Evolutionary conservation across 2,888 invertebrate species (phyloP).

Genomic region (Macrophya annulata): DNA sequence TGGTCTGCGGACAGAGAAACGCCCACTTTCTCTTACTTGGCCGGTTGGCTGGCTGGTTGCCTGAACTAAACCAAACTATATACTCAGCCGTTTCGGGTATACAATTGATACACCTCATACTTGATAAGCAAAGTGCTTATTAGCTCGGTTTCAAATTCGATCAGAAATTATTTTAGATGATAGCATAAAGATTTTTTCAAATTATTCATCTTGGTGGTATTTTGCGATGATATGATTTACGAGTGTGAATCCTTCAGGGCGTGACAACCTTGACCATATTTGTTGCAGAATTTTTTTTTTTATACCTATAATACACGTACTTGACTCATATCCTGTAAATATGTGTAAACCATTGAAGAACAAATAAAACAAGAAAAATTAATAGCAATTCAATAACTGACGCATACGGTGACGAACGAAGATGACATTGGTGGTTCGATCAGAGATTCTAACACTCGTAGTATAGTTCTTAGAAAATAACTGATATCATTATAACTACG

Average conservation of each 20-base stretch:
- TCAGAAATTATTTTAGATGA: no score
- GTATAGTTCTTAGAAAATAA: not conserved
- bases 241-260: not conserved
- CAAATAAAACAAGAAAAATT: not conserved
- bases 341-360: not conserved
- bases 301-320: not conserved
- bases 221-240: no score
- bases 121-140: not conserved
- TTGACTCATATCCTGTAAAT: conserved; percentile 43
- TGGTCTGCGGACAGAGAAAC: conserved; percentile 25
- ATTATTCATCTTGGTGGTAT: no score
- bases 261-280: not conserved
- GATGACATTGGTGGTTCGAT: not conserved
- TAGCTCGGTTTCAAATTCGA: no score
- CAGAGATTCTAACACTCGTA: not conserved
- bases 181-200: no score
- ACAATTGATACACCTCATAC: conserved; percentile 3
- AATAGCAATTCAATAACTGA: not conserved
- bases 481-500: not conserved
- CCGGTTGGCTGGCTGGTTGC: not conserved
- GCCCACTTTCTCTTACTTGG: conserved; percentile 48
- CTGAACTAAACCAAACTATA: not conserved
- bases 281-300: not conserved
- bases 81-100: not conserved
- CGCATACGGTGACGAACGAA: no score